A percentile compares a stretch with the other conserved stretches of the same genome.
Conservation (phyloP, 2,888 invertebrate genomes). For the Tineola bisselliella region DNA sequence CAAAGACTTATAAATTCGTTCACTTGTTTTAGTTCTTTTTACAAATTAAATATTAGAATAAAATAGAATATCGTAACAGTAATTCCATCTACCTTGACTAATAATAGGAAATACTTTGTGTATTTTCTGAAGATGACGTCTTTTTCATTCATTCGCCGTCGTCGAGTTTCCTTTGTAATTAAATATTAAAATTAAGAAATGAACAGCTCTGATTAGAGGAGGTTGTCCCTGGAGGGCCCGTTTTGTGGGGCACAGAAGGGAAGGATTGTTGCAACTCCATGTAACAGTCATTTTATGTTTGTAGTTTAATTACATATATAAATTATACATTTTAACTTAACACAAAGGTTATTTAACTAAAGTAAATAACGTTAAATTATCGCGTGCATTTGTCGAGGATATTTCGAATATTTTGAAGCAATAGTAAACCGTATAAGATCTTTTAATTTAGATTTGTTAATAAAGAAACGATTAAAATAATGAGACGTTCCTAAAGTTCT, state of each 20-base stretch:
- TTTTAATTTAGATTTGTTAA: no score
- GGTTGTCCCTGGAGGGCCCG: slow-evolving; percentile 63
- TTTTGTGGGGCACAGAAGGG: slow-evolving; percentile 10
- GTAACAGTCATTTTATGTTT: neutral
- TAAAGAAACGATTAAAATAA: no score
- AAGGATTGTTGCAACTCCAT: neutral
- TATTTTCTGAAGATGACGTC: slow-evolving; percentile 65
- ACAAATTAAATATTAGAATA: neutral
- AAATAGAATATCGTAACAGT: neutral
- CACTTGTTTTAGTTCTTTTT: no score
- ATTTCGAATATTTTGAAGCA: no score
- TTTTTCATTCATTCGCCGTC: slow-evolving; percentile 51
- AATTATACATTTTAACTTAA: no score
- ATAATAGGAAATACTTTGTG: slow-evolving; percentile 53
- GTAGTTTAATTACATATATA: neutral
- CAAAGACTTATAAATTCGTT: no score
- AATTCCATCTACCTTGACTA: slow-evolving; percentile 28
- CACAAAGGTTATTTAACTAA: no score
- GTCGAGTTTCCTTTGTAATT: slow-evolving; percentile 69
- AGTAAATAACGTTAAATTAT: no score
- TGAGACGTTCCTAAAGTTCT: no score
- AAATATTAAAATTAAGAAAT: slow-evolving; percentile 71
- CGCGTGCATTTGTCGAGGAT: no score
- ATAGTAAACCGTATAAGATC: no score
- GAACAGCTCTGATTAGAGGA: slow-evolving; percentile 67